phyloP scores from a whole-genome alignment of 2,888 invertebrate genomes.

The Aporophyla lueneburgensis region DNA sequence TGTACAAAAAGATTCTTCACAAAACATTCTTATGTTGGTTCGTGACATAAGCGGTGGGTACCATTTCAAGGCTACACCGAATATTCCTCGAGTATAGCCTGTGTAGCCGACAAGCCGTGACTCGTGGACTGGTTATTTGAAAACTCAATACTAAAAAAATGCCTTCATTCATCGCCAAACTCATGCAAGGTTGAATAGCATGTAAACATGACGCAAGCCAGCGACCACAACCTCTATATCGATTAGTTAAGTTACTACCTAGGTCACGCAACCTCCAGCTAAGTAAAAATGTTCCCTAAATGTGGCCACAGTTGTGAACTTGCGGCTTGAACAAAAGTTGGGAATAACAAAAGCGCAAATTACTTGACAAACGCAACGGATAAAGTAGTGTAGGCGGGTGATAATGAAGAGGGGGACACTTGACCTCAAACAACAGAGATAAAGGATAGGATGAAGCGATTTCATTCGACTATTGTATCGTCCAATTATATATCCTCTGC shows the following conservation, averaged over 20 bases:
- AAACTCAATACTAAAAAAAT: constrained; percentile 59
- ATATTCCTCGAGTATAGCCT: constrained; percentile 60
- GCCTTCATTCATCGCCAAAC: constrained; percentile 68
- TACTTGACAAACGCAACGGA: constrained; percentile 64
- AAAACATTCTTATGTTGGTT: constrained; percentile 41
- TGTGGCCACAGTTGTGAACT: constrained; percentile 31
- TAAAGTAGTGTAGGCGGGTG: constrained; percentile 67
- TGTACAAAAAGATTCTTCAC: constrained; percentile 40
- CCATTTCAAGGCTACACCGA: constrained; percentile 60
- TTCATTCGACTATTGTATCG: constrained; percentile 44
- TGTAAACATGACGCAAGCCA: constrained; percentile 84
- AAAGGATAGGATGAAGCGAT: constrained; percentile 58
- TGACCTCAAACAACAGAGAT: constrained; percentile 64
- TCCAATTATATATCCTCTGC: constrained; percentile 13
- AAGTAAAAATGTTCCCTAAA: constrained; percentile 64
- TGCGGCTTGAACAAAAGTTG: constrained; percentile 10
- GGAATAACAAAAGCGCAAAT: constrained; percentile 63
- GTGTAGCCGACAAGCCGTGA: constrained; percentile 4
- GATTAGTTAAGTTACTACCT: constrained; percentile 84
- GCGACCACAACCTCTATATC: constrained; percentile 83
- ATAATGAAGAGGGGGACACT: constrained; percentile 62
- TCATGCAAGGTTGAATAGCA: constrained; percentile 79
- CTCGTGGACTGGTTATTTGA: constrained; percentile 47
- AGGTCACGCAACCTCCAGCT: constrained; percentile 82
- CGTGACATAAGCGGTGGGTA: constrained; percentile 52